Evolutionary conservation across 2,113 vertebrate genomes (phyloP), one percentile per base, ranked within the genome.

Genomic region (Amia ocellicauda): DNA sequence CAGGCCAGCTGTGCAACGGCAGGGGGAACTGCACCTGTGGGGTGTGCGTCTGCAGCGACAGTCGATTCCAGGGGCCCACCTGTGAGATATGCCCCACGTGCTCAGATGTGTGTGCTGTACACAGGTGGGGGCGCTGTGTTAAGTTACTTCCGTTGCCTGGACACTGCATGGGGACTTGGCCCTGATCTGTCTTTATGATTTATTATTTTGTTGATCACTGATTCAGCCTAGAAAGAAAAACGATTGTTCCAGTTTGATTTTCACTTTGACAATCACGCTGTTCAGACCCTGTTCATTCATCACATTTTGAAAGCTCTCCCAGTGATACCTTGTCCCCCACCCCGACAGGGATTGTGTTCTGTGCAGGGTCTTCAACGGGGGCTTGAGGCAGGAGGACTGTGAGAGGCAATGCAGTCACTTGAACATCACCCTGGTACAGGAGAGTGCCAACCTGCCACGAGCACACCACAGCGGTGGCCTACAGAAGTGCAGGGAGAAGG

Each of bases 41-140:
- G 19, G 41, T 47, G 41, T 77, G 72, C 9, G 41, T 56, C 63
- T 73, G 71, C 43, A 55, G 29, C 16, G 60, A 65, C 50, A 49
- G 22, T 28, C 58, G 19, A 23, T 73, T 71, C 65, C 57, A 47
- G 29, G 73, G 65, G 11, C 64, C 63, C 0, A 58, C 69, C 40
- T 79, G 69, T 61, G 71, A 77, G 19, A 55, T 68, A 8, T 58
- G 74, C 61, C 70, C 75, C 54, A 63, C 70, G 43, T 76, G 66
- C 54, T 63, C 62, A 16, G 41, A 40, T 13, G 8, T 68, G 23
- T 78, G 69, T 14, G 53, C 49, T 23, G 27, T 53, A n/a, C 68
- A 67, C 60, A 72, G 28, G 67, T 74, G 14, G 20, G 71, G 31
- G 28, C 7, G 20, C 23, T 27, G 14, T 19, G n/a, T 17, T 20